These are phyloP conservation scores for Orussus abietinus DNA, from an alignment of 1,140 invertebrate species.

Conservation along the genomic window DNA sequence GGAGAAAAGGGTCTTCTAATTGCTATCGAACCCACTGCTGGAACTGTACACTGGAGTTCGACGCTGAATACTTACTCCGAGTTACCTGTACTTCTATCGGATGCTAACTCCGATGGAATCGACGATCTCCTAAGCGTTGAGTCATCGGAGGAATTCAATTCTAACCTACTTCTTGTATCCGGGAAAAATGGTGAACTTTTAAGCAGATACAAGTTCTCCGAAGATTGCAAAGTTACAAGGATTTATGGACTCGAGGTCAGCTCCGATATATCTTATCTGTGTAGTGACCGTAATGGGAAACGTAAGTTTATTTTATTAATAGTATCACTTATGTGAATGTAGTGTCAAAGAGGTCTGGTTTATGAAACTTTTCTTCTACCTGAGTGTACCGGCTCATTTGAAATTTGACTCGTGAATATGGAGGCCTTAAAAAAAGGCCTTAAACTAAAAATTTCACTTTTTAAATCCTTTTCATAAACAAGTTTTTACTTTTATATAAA, in stretches of 20 bases:
- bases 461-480: too few species aligned
- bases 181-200: slow-evolving; percentile 58
- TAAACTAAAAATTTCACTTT: too few species aligned
- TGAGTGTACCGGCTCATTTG: too few species aligned
- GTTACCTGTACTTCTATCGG: slow-evolving; percentile 67
- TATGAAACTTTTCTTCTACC: too few species aligned
- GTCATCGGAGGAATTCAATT: slow-evolving; percentile 50
- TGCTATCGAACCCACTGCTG: slow-evolving; percentile 66
- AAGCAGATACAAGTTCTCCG: slow-evolving; percentile 24
- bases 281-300: slow-evolving; percentile 24
- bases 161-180: slow-evolving; percentile 62
- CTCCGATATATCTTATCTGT: slow-evolving; percentile 38
- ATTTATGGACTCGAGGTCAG: slow-evolving; percentile 49
- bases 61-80: slow-evolving; percentile 56
- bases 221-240: slow-evolving; percentile 54
- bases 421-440: too few species aligned
- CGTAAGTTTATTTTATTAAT: slow-evolving; percentile 19
- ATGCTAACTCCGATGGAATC: slow-evolving; percentile 67
- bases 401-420: too few species aligned
- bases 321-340: slow-evolving; percentile 35
- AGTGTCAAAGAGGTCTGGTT: slow-evolving; percentile 28
- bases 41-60: slow-evolving; percentile 62
- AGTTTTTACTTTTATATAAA: too few species aligned
- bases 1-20: slow-evolving; percentile 65
- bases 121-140: slow-evolving; percentile 62